These are phyloP conservation scores for Daboia siamensis DNA, from an alignment of 2,113 vertebrate species.

Conservation along the genomic window DNA sequence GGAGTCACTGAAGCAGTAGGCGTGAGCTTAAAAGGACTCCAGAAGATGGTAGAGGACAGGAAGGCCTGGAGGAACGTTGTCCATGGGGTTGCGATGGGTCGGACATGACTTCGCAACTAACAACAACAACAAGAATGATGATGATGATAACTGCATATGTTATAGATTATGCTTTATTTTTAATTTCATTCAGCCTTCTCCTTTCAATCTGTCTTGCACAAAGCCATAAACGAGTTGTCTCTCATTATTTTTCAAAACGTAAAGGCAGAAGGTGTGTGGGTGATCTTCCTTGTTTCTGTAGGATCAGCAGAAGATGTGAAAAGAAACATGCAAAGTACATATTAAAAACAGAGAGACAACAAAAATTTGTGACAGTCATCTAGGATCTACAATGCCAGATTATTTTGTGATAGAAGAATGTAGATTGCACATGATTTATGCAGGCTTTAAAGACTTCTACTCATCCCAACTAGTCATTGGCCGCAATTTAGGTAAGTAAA, in stretches of 20 bases:
- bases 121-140: too few relatives aligned
- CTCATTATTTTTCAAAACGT: constrained; percentile 22
- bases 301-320: constrained; percentile 57
- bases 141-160: neutral
- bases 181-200: neutral
- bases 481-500: neutral
- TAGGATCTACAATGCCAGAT: constrained; percentile 38
- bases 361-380: constrained; percentile 43
- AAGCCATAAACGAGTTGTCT: constrained; percentile 37
- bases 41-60: too few relatives aligned
- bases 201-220: constrained; percentile 29
- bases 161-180: neutral
- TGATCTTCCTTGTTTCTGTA: constrained; percentile 55
- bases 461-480: neutral
- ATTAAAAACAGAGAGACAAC: constrained; percentile 55
- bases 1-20: too few relatives aligned
- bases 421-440: neutral
- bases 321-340: constrained; percentile 53
- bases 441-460: neutral
- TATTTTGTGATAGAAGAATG: neutral
- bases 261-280: constrained; percentile 71
- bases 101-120: too few relatives aligned
- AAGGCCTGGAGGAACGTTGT: too few relatives aligned
- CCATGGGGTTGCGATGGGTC: too few relatives aligned
- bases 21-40: too few relatives aligned